Conservation (phyloP, 1,140 invertebrate species). For the Euwallacea similis region DNA sequence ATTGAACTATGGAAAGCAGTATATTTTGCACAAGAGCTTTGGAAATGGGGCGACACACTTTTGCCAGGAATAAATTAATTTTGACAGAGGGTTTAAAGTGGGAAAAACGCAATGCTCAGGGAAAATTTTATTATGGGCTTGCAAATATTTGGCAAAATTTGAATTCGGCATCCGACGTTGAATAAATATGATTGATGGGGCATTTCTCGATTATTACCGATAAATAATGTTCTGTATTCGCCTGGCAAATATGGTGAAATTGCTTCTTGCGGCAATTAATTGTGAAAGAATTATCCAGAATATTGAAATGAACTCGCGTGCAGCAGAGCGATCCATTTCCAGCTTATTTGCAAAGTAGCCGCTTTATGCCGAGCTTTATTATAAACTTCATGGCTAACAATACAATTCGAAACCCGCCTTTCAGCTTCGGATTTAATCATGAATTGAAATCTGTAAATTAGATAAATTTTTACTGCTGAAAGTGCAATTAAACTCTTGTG, state of each 20-base stretch:
- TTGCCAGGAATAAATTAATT: neutral
- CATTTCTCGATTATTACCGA: neutral
- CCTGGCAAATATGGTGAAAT: too few relatives aligned
- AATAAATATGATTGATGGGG: slow-evolving; percentile 7
- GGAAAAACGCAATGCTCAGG: neutral
- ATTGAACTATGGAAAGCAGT: neutral
- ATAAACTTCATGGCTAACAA: slow-evolving; percentile 5
- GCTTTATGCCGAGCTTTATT: too few relatives aligned
- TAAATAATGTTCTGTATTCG: neutral
- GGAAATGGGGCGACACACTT: neutral
- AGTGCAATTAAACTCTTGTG: slow-evolving; percentile 28
- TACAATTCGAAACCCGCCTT: slow-evolving; percentile 14
- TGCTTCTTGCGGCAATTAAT: too few relatives aligned
- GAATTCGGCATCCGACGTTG: neutral
- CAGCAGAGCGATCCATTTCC: too few relatives aligned
- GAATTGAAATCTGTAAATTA: slow-evolving; percentile 32
- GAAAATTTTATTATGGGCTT: neutral
- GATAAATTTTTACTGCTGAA: slow-evolving; percentile 31
- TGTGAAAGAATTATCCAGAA: too few relatives aligned
- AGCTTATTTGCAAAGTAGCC: too few relatives aligned
- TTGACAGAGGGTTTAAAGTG: neutral
- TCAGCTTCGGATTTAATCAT: slow-evolving; percentile 23
- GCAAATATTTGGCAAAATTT: slow-evolving; percentile 3
- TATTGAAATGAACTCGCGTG: too few relatives aligned
- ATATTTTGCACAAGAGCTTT: neutral